Evolutionary conservation across 2,797 vertebrate genomes (phyloP).

Genomic region (Holocentrus rufus): DNA sequence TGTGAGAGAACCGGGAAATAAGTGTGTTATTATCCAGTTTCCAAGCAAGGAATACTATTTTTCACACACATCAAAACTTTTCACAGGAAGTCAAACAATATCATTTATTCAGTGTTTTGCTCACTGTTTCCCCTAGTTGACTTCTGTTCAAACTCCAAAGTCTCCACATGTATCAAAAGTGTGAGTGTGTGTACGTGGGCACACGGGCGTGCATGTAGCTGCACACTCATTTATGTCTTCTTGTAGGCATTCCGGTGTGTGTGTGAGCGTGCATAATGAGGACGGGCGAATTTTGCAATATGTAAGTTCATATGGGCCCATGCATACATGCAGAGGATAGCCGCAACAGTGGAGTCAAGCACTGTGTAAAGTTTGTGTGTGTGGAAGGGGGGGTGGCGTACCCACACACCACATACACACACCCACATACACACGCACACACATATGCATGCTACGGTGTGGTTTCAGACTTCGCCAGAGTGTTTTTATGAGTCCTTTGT

Average conservation of each 20-base stretch:
- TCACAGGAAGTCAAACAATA: conserved; percentile 25
- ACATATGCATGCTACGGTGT: conserved; percentile 40
- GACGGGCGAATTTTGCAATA: background rate
- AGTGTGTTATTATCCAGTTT: conserved; percentile 51
- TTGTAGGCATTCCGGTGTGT: background rate
- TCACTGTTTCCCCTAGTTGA: background rate
- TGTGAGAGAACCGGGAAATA: conserved; percentile 18
- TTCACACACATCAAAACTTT: conserved; percentile 38
- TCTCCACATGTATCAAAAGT: background rate
- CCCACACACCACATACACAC: conserved; percentile 32
- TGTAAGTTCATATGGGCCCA: conserved; percentile 6
- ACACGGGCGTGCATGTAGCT: background rate
- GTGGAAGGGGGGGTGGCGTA: conserved; percentile 12
- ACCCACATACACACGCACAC: conserved; percentile 22
- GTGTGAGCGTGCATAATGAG: conserved; percentile 4
- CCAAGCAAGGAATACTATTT: conserved; percentile 41
- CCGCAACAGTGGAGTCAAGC: conserved; percentile 46
- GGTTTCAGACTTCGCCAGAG: conserved; percentile 68
- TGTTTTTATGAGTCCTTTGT: conserved; percentile 77
- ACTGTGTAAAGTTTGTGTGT: conserved; percentile 52
- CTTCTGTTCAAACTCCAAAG: background rate
- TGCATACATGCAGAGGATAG: background rate
- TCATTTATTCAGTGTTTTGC: background rate
- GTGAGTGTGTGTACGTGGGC: background rate
- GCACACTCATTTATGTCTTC: background rate